phyloP scores from a whole-genome alignment of 2,797 vertebrate genomes.

The Urophycis tenuis region DNA sequence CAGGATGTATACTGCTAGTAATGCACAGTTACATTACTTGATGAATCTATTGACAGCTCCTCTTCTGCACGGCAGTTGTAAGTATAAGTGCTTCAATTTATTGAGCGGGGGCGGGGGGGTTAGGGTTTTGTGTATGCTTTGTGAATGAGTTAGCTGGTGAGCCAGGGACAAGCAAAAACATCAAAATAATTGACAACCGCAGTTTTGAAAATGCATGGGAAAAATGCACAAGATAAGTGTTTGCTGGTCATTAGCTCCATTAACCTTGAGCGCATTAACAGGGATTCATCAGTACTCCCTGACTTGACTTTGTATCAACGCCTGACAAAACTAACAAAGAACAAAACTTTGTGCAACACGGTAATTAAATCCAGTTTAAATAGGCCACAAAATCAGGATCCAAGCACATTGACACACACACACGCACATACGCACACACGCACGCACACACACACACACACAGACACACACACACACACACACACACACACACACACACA shows the following conservation, averaged over 20 bases:
- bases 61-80: too few relatives aligned
- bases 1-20: too few relatives aligned
- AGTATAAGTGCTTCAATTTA: not conserved
- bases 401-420: not conserved
- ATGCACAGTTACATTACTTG: too few relatives aligned
- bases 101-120: not conserved
- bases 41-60: too few relatives aligned
- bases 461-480: not conserved
- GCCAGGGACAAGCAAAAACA: not conserved
- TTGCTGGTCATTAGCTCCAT: not conserved
- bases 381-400: not conserved
- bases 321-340: not conserved
- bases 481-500: not conserved
- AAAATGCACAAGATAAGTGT: not conserved
- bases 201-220: not conserved
- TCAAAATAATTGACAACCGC: not conserved
- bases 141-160: not conserved
- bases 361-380: not conserved
- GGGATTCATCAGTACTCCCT: not conserved
- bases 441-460: not conserved
- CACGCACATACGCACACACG: not conserved
- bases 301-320: not conserved
- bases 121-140: not conserved
- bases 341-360: not conserved
- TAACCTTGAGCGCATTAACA: not conserved